Percentiles rank a stretch among this genome's conserved stretches.
phyloP scores from a whole-genome alignment of 2,888 invertebrate genomes.

The Eupithecia subfuscata region DNA sequence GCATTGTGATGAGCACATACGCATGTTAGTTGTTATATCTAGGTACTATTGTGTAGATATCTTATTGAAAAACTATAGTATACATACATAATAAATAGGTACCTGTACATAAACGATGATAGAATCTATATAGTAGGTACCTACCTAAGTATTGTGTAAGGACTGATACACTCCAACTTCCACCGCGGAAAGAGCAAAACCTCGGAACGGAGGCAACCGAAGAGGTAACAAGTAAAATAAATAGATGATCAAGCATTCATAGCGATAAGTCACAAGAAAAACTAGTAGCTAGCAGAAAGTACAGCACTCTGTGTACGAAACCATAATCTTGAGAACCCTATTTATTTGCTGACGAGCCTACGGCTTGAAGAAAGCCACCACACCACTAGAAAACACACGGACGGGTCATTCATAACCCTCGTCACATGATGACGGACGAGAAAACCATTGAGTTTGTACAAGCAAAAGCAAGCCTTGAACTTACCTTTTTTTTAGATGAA shows the following conservation, averaged over 20 bases:
- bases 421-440: not conserved
- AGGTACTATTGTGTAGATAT: not conserved
- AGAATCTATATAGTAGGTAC: too few species aligned
- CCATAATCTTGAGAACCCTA: not conserved
- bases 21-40: not conserved
- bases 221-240: not conserved
- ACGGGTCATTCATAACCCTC: not conserved
- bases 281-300: too few species aligned
- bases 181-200: not conserved
- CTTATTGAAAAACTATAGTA: not conserved
- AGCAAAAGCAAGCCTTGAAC: not conserved
- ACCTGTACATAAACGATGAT: too few species aligned
- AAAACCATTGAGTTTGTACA: not conserved
- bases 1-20: not conserved
- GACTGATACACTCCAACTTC: not conserved
- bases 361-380: not conserved
- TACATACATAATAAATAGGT: too few species aligned
- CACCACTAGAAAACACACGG: not conserved
- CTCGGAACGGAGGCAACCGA: not conserved
- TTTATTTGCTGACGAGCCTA: not conserved
- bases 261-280: not conserved
- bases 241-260: not conserved
- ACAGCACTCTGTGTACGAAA: not conserved
- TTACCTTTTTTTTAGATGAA: not conserved
- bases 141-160: not conserved